Percentiles rank a stretch among this genome's conserved stretches.
phyloP scores from a whole-genome alignment of 2,888 invertebrate genomes.

The Patella depressa region DNA sequence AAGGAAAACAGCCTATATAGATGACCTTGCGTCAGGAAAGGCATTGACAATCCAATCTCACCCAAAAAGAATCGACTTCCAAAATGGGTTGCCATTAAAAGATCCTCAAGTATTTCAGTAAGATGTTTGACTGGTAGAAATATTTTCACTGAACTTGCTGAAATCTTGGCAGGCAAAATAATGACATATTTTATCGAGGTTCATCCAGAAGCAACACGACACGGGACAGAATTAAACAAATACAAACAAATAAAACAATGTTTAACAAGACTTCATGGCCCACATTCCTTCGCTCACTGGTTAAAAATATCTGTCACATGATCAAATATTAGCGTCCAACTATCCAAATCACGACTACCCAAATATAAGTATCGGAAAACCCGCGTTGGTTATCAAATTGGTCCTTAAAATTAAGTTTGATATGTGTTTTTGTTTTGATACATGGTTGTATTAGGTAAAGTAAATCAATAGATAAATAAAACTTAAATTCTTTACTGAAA shows the following conservation, averaged over 20 bases:
- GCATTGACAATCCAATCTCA: not conserved
- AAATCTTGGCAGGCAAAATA: not conserved
- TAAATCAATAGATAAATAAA: no score
- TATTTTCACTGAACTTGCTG: not conserved
- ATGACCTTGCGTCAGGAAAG: not conserved
- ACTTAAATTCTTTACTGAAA: no score
- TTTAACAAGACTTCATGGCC: not conserved
- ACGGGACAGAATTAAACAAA: not conserved
- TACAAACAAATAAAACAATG: not conserved
- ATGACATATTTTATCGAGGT: constrained; percentile 2
- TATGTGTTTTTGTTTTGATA: no score
- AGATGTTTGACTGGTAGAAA: not conserved
- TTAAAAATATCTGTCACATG: not conserved
- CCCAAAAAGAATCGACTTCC: constrained; percentile 5
- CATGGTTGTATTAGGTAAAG: no score
- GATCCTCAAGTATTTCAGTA: not conserved
- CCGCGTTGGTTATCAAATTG: no score
- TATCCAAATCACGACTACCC: constrained; percentile 8
- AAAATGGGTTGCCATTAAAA: not conserved
- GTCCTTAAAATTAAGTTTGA: no score
- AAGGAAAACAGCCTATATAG: not conserved
- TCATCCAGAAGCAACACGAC: not conserved
- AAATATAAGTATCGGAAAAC: not conserved
- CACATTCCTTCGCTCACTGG: not conserved
- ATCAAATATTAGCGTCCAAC: constrained; percentile 5